Conservation (phyloP, 2,888 invertebrate species). For the Furcula furcula region DNA sequence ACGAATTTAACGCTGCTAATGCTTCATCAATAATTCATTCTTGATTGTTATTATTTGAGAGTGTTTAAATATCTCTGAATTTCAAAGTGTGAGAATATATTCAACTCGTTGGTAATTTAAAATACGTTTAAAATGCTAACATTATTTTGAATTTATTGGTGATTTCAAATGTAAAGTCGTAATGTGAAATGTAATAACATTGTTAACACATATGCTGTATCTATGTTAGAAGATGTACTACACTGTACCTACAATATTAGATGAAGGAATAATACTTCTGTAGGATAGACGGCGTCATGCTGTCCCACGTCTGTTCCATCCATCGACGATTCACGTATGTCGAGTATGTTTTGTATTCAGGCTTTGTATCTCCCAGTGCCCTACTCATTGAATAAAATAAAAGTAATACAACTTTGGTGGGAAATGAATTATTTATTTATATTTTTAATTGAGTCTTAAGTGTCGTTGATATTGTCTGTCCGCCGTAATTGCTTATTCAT, state of each 20-base stretch:
- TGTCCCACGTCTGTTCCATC: conserved; percentile 42
- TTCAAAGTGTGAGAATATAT: neutral
- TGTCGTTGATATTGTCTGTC: conserved; percentile 35
- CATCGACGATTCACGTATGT: conserved; percentile 44
- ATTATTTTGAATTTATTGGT: neutral
- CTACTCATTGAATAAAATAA: conserved; percentile 59
- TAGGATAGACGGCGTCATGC: conserved; percentile 53
- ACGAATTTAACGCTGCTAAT: conserved; percentile 52
- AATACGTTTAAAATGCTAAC: neutral
- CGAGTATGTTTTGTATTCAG: conserved; percentile 62
- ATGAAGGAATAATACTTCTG: conserved; percentile 22
- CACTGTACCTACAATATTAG: no score
- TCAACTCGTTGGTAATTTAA: neutral
- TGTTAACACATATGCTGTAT: no score
- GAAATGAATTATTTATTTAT: conserved; percentile 60
- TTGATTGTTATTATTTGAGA: conserved; percentile 45
- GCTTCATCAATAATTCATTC: conserved; percentile 60
- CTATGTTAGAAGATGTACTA: no score
- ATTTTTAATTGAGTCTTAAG: conserved; percentile 57
- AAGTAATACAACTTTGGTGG: conserved; percentile 45
- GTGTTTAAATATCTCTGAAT: conserved; percentile 8
- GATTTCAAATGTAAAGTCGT: conserved; percentile 1
- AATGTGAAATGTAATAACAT: conserved; percentile 14
- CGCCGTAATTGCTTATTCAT: conserved; percentile 43
- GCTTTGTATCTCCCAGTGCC: conserved; percentile 39